Base-by-base conservation (phyloP, 1,140 invertebrate genomes). In the Camponotus floridanus region DNA sequence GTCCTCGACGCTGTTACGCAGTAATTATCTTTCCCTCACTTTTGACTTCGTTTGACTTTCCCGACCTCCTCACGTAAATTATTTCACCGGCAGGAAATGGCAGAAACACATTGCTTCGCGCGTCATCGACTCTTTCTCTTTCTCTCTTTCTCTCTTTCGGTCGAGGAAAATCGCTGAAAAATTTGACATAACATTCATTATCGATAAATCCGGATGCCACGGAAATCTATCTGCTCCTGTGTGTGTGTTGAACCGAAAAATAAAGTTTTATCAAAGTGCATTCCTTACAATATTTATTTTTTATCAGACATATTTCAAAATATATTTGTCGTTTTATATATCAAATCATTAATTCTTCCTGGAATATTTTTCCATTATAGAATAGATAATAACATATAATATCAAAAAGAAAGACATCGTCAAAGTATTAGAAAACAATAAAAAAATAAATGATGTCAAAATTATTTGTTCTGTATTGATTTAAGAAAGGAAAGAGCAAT, bases 1-100 rank as follows among this genome's bases (percentile, higher is more conserved):
- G 87, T 87, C 55, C 71, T 70, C 87, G 59, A 48, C 61, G 80
- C 13, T 26, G 21, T 90, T 88, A 89, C 78, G 55, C 85, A 57
- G 59, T 89, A 90, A 90, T 90, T 89, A 90, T 87, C 78, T 68
- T 86, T 79, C 73, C 78, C 70, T 86, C 85, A 65, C 88, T 83
- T 88, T 89, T 88, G 87, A 51, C 73, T 84, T 76, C 73, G 73
- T 89, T 89, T 89, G 78, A 88, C 87, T 86, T 73, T 39, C 42
- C 45, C 65, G 76, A 88, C 73, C 76, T 76, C n/a, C 59, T 61
- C 65, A 55, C 31, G 71, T 86, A 88, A 86, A 89, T 88, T 88
- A 86, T 86, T 88, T 83, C 45, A 55, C 31, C 31, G 33, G 0
- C 13, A 62, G 18, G 31, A 39, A 76, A 76, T 33, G 36, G 5